Evolutionary conservation across 2,888 invertebrate genomes (phyloP).

Genomic region (Tipula lateralis): DNA sequence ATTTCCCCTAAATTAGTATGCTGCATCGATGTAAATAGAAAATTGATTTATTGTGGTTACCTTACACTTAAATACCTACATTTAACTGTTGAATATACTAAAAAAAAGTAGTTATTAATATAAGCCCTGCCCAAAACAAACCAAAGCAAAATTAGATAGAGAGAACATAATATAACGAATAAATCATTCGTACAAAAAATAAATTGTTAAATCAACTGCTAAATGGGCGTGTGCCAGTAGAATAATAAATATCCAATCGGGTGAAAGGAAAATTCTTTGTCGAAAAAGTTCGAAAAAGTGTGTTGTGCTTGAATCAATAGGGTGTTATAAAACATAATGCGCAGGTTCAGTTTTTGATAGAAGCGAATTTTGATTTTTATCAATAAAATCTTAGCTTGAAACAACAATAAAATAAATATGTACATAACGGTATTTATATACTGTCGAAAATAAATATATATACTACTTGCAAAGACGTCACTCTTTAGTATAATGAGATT

Average conservation of each 20-base stretch:
- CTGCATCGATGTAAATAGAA: no score
- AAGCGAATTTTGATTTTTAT: neutral
- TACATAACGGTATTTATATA: neutral
- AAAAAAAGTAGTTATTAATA: neutral
- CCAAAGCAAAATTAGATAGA: neutral
- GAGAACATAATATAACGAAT: neutral
- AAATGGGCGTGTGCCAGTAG: neutral
- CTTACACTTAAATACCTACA: no score
- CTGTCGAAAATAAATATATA: neutral
- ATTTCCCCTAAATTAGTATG: no score
- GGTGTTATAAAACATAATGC: neutral
- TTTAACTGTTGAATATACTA: neutral
- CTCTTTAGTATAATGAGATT: no score
- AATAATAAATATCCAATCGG: neutral
- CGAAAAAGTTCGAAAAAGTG: neutral
- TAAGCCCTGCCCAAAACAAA: constrained; percentile 1
- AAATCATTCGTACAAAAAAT: neutral
- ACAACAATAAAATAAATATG: neutral
- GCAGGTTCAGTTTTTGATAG: neutral
- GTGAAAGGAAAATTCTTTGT: neutral
- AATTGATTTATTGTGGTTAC: no score
- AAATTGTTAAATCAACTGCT: neutral
- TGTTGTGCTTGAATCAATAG: neutral
- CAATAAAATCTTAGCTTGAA: neutral
- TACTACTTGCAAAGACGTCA: no score